Evolutionary conservation across 2,888 invertebrate genomes (phyloP), one percentile per base, ranked within the genome.

Genomic region (Polietes domitor): DNA sequence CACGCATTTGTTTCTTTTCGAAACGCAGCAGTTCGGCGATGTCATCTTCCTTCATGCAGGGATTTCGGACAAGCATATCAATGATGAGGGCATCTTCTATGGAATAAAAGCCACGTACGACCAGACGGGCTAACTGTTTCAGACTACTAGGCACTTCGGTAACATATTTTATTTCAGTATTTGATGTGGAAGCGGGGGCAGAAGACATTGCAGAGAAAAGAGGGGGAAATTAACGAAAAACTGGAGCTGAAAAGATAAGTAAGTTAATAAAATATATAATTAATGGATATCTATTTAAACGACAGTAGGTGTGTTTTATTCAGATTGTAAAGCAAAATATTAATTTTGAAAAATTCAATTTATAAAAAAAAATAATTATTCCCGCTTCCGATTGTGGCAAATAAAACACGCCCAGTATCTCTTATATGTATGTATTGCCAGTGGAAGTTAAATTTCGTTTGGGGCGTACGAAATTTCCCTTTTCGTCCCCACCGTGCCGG

Each of bases 31-130:
- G 93, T 91, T 98, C 98, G 87, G 97, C 97, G 88, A 95, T 96
- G 89, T 97, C 97, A 89, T 97, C 97, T 92, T 97, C 97, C 92
- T 97, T 97, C 92, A 91, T 93, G 95, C 98, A 98, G 26, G 98
- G 98, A 93, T 98, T 98, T 89, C 98, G 94, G 65, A 99, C 98
- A 61, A 99, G 93, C 97, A 99, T 97, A 92, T 99, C 98, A 71
- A 99, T 96, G 77, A 99, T 97, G 28, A 99, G 94, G 0, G 97
- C 96, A 94, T 99, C 98, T 93, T 99, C 98, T 87, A 97, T 96
- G 0, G 96, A 95, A 91, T 98, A 99, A 93, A 99, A 99, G 1
- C 98, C 98, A 88, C 98, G 93, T 0, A 97, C 97, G 21, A 98
- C 97, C 37, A 98, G 94, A 76, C 98, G 94, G 21, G 98, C 98